phyloP scores from a whole-genome alignment of 1,140 invertebrate genomes.

The Lycorma delicatula region DNA sequence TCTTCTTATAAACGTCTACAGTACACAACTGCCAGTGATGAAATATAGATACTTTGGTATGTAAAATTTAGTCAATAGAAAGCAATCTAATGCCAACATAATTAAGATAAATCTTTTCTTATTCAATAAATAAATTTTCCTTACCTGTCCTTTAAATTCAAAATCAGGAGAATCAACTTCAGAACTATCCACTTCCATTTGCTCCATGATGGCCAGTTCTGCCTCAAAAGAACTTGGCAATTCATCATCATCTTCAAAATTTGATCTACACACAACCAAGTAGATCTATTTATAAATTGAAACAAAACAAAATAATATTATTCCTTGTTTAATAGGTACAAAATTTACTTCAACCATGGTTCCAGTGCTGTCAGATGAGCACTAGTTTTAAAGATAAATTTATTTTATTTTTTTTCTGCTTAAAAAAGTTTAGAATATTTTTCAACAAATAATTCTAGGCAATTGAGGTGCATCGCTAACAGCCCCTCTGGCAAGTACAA shows the following conservation, averaged over 20 bases:
- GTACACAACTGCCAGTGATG: background rate
- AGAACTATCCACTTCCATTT: slow-evolving; percentile 22
- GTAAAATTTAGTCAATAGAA: background rate
- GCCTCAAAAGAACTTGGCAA: slow-evolving; percentile 48
- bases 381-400: too few relatives aligned
- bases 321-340: too few relatives aligned
- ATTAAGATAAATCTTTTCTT: background rate
- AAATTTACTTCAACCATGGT: too few relatives aligned
- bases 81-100: slow-evolving; percentile 11
- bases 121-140: background rate
- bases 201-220: slow-evolving; percentile 33
- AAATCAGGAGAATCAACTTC: slow-evolving; percentile 18
- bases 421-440: too few relatives aligned
- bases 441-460: too few relatives aligned
- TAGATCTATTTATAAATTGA: too few relatives aligned
- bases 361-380: too few relatives aligned
- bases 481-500: too few relatives aligned
- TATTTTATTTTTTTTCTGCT: too few relatives aligned
- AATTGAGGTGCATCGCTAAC: too few relatives aligned
- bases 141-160: slow-evolving; percentile 17
- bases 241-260: slow-evolving; percentile 48
- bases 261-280: too few relatives aligned
- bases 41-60: background rate
- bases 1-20: background rate
- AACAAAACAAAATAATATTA: too few relatives aligned